phyloP scores from a whole-genome alignment of 2,797 vertebrate genomes.

The Muscicapa striata region DNA sequence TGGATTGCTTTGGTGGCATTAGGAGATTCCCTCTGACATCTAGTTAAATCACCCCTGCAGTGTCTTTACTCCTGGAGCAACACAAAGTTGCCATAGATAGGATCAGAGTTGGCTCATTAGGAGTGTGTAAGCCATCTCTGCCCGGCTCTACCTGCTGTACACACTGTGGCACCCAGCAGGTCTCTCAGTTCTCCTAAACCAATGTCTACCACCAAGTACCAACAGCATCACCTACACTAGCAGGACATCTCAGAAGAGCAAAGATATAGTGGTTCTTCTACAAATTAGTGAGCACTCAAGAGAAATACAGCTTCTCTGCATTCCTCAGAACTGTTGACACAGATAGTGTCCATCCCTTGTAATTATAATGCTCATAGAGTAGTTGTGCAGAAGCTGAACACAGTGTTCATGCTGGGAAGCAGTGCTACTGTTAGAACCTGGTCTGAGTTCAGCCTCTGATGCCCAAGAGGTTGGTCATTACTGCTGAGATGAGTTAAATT shows the following conservation, averaged over 20 bases:
- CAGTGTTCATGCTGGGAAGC: not conserved
- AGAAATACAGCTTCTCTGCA: not conserved
- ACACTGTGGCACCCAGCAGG: not conserved
- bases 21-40: not conserved
- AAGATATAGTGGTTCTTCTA: not conserved
- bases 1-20: not conserved
- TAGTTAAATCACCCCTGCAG: not conserved
- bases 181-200: not conserved
- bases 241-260: not conserved
- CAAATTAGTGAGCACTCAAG: not conserved
- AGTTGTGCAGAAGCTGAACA: not conserved
- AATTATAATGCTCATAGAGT: not conserved
- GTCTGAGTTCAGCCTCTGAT: not conserved
- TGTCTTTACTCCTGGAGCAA: not conserved
- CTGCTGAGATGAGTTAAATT: not conserved
- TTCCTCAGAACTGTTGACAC: not conserved
- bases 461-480: not conserved
- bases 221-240: not conserved
- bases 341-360: not conserved
- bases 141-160: not conserved
- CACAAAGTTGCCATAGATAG: constrained; percentile 4
- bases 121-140: not conserved
- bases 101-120: constrained; percentile 5
- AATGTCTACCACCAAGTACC: not conserved
- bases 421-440: not conserved